Percentiles rank a stretch among this genome's conserved stretches.
phyloP scores from a whole-genome alignment of 2,888 invertebrate genomes.

The Carpatolechia fugitivella region DNA sequence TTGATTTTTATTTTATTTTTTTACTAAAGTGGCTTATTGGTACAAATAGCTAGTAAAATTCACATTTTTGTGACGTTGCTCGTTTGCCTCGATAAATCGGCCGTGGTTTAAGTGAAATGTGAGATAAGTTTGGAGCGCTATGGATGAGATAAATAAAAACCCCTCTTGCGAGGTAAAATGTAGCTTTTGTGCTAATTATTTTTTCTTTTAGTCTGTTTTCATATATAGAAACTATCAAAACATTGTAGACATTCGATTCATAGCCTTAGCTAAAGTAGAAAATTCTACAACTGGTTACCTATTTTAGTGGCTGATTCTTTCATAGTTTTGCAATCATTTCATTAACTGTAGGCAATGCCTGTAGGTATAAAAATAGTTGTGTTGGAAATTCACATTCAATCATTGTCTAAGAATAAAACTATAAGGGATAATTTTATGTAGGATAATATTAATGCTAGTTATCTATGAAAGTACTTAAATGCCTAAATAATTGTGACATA shows the following conservation, averaged over 20 bases:
- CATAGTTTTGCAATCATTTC: no score
- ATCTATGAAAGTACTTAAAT: no score
- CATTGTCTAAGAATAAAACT: no score
- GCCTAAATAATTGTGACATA: conserved; percentile 11
- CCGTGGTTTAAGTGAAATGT: conserved; percentile 63
- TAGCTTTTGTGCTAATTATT: conserved; percentile 45
- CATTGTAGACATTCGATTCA: background rate
- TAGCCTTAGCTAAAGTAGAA: conserved; percentile 9
- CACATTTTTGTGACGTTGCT: conserved; percentile 66
- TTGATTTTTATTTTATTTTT: conserved; percentile 74
- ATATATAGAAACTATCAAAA: conserved; percentile 6
- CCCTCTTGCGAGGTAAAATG: conserved; percentile 76
- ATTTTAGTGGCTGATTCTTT: background rate
- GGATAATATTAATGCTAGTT: no score
- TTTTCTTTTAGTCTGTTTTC: conserved; percentile 28
- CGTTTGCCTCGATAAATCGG: conserved; percentile 48
- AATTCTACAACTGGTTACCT: background rate
- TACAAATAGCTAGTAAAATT: conserved; percentile 64
- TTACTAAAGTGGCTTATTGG: conserved; percentile 72
- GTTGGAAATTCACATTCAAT: no score
- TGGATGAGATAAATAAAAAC: conserved; percentile 72
- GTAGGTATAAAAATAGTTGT: no score
- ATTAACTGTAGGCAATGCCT: no score
- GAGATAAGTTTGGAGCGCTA: conserved; percentile 65
- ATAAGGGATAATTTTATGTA: no score